Base-by-base conservation (phyloP, 2,797 vertebrate species). In the Valencia hispanica region DNA sequence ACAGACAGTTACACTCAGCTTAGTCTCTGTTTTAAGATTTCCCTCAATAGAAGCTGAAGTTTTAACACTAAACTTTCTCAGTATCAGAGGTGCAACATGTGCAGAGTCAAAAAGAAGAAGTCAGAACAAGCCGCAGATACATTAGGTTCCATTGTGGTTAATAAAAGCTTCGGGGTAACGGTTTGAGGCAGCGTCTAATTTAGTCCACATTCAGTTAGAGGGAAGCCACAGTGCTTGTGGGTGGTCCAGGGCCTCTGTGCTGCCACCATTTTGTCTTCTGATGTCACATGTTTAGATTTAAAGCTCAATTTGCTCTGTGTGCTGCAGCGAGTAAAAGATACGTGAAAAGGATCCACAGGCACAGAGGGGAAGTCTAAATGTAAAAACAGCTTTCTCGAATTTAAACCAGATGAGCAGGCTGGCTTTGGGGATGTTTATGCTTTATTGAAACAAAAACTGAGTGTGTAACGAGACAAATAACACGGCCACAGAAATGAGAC, bases 271-370 rank as follows among this genome's bases (percentile, higher is more conserved):
- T 92, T 88, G 80, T 90, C 84, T 79, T 84, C 85, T 92, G 84
- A 92, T 89, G 88, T 93, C 91, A 92, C 87, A 87, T 93, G 92
- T 93, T 93, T 93, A 85, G 86, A 89, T 90, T 89, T 87, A 82
- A 87, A 86, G 90, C 91, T 89, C 86, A 88, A 90, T 93, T 91
- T 91, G 86, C 87, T 84, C 82, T 81, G 68, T 70, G n/a, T 11
- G 78, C 85, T 78, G 73, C 75, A 82, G 78, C 41, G 47, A 70
- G 80, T 75, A 50, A 83, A 87, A 79, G 77, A 73, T 74, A 86
- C 84, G 87, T 74, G 78, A 85, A 84, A 83, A 77, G 74, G 77
- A 86, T 82, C 80, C 73, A 69, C 47, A 34, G 68, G 74, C 74
- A 45, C 47, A 48, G 71, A 79, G 66, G 68, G 68, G 59, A 81